A percentile compares a stretch with the other conserved stretches of the same genome.
These are phyloP conservation scores for Bryconaethiops microstoma DNA, from an alignment of 2,797 vertebrate species.

Conservation along the genomic window DNA sequence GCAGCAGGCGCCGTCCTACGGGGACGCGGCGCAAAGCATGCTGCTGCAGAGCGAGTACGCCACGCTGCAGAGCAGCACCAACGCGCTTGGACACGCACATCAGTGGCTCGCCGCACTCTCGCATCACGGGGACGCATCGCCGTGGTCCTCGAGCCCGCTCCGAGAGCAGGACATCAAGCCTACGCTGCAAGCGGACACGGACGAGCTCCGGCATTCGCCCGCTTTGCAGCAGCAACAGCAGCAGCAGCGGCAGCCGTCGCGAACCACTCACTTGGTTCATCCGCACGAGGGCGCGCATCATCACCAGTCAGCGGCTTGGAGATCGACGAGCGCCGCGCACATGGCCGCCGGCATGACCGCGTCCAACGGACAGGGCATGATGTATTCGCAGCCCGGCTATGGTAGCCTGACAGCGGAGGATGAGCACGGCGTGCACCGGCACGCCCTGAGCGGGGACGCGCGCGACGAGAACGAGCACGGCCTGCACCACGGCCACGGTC, in stretches of 20 bases:
- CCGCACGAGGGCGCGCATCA: conserved; percentile 75
- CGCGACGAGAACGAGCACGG: conserved; percentile 76
- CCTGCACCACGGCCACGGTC: conserved; percentile 78
- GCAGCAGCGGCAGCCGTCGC: conserved; percentile 65
- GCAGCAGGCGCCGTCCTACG: conserved; percentile 91
- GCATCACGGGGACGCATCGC: conserved; percentile 86
- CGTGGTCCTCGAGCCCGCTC: conserved; percentile 89
- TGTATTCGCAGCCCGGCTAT: conserved; percentile 89
- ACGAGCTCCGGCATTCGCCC: conserved; percentile 86
- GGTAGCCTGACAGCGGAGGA: conserved; percentile 75
- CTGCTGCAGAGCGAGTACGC: conserved; percentile 93
- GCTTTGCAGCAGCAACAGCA: conserved; percentile 70
- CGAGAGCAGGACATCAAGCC: conserved; percentile 96
- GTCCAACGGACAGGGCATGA: conserved; percentile 87
- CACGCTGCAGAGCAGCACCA: conserved; percentile 87
- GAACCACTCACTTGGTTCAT: conserved; percentile 89
- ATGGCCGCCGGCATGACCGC: conserved; percentile 91
- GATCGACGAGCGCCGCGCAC: conserved; percentile 85
- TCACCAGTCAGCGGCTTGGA: conserved; percentile 86
- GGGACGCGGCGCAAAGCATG: conserved; percentile 92
- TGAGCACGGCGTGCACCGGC: conserved; percentile 86
- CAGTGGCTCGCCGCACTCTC: conserved; percentile 96
- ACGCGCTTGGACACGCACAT: conserved; percentile 96
- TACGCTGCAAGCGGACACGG: conserved; percentile 85
- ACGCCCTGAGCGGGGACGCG: conserved; percentile 79